Evolutionary conservation across 2,888 invertebrate species (phyloP), one percentile per base, ranked within the genome.

Genomic region (Muschampia plurimacula): DNA sequence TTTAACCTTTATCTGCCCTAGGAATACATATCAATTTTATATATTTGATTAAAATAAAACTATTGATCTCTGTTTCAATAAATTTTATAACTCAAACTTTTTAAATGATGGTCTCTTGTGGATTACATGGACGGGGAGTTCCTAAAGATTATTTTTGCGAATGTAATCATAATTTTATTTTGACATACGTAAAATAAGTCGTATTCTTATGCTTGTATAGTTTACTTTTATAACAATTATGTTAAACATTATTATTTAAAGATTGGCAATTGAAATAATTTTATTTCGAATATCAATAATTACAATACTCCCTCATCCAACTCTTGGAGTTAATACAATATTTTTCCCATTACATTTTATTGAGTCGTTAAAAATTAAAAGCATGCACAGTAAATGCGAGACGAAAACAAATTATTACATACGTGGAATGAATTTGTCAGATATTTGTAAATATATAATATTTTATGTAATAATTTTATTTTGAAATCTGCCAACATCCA

Each of bases 361-460:
- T 75, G 77, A 74, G 72, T 76, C 76, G 78, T 77, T 79, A 76
- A 73, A 76, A 78, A 72, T 60, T 67, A 69, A 70, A 73, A 74
- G 74, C 79, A 77, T 84, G 90, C 90, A 90, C 89, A 89, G 90
- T 82, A 77, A 82, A 82, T 81, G 90, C 90, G 92, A 90, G 91
- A 89, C 88, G 85, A 83, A 83, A 84, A 52, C 41, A 66, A 82
- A 80, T 86, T 85, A 87, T 89, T 90, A 88, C 84, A 90, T 88
- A 84, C 91, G 92, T 92, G 90, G 86, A 84, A 86, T 85, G 80
- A 83, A 86, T 86, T 89, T 89, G 89, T 85, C 91, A 90, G 91
- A 88, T 87, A 89, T 90, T 90, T 94, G 93, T 94, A 94, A 92
- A 94, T 93, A 93, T 85, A 88, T 85, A 86, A 89, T 83, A 84